phyloP scores from a whole-genome alignment of 2,113 vertebrate genomes.

The Crotalus helleri region DNA sequence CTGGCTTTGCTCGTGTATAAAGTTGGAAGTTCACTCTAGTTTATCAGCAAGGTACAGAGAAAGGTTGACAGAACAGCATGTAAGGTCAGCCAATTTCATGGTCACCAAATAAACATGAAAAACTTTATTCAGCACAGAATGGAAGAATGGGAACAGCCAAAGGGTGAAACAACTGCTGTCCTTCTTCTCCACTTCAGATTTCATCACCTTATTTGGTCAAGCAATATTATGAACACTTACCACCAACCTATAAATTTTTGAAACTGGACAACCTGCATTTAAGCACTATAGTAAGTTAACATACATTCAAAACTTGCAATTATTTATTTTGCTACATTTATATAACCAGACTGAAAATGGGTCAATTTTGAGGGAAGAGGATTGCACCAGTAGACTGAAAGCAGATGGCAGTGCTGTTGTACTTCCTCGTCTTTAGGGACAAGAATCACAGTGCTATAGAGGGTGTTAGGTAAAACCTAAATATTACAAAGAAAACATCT shows the following conservation, averaged over 20 bases:
- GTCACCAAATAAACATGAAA: neutral
- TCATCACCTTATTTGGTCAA: neutral
- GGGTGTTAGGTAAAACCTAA: neutral
- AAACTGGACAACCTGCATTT: conserved; percentile 35
- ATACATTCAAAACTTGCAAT: conserved; percentile 38
- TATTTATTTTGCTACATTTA: neutral
- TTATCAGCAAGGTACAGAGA: neutral
- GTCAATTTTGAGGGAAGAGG: neutral
- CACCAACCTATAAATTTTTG: neutral
- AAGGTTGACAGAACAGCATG: neutral
- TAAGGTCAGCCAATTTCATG: neutral
- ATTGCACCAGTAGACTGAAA: neutral
- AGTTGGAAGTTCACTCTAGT: neutral
- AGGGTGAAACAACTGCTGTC: neutral
- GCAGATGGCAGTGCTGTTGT: neutral
- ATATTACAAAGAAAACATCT: neutral
- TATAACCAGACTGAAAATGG: neutral
- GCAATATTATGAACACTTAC: neutral
- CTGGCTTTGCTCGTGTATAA: neutral
- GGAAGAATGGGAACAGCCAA: neutral
- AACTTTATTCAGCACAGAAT: neutral
- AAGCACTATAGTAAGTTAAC: conserved; percentile 42
- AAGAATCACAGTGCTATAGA: neutral
- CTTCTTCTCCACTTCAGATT: neutral
- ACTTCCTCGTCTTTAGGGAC: neutral